Conservation (phyloP, 2,888 invertebrate genomes). For the Gastracanthus pulcherrimus region DNA sequence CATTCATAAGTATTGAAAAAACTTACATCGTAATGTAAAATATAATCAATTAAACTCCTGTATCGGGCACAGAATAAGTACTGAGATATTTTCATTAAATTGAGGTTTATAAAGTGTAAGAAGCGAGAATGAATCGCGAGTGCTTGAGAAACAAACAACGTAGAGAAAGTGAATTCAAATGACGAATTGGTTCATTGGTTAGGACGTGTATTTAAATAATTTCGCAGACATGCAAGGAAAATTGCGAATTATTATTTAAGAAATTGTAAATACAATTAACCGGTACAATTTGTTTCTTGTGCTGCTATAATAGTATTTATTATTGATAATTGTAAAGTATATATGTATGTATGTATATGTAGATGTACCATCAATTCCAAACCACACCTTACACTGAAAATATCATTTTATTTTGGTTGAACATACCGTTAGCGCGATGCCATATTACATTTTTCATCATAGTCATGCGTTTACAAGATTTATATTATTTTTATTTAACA, state of each 20-base stretch:
- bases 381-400: slow-evolving; percentile 33
- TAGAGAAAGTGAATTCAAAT: slow-evolving; percentile 6
- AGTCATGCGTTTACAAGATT: slow-evolving; percentile 60
- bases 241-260: slow-evolving; percentile 32
- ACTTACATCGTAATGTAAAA: slow-evolving; percentile 12
- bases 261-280: slow-evolving; percentile 58
- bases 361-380: slow-evolving; percentile 52
- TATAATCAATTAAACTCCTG: slow-evolving; percentile 45
- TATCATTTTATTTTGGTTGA: slow-evolving; percentile 61
- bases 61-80: slow-evolving; percentile 48
- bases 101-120: slow-evolving; percentile 55
- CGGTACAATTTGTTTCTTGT: slow-evolving; percentile 65
- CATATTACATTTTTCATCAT: slow-evolving; percentile 66
- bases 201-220: slow-evolving; percentile 24
- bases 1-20: slow-evolving; percentile 28
- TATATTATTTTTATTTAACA: slow-evolving; percentile 69
- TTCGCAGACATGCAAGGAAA: slow-evolving; percentile 13
- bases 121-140: slow-evolving; percentile 11
- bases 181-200: background rate
- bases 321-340: slow-evolving; percentile 66
- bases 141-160: slow-evolving; percentile 7
- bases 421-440: slow-evolving; percentile 68
- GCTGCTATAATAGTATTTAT: slow-evolving; percentile 64
- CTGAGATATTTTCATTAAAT: slow-evolving; percentile 58
- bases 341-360: slow-evolving; percentile 55